phyloP scores from a whole-genome alignment of 2,797 vertebrate species.

The Moxostoma hubbsi region DNA sequence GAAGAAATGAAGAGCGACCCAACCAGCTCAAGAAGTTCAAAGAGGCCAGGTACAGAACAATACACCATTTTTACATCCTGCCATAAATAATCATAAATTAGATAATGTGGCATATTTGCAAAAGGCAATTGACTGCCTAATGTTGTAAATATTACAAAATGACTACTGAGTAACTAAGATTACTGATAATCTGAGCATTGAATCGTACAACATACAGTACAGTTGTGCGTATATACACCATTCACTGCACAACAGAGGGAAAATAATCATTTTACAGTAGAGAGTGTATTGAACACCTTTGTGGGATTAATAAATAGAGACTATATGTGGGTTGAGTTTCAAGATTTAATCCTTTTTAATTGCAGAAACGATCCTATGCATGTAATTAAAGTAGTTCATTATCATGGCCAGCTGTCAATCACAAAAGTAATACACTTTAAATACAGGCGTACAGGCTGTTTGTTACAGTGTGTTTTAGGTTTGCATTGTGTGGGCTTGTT shows the following conservation, averaged over 20 bases:
- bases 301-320: neutral
- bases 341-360: neutral
- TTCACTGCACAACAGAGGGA: conserved; percentile 13
- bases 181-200: neutral
- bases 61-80: neutral
- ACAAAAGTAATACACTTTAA: neutral
- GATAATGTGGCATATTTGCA: neutral
- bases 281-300: neutral
- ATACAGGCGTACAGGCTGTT: neutral
- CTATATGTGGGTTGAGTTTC: neutral
- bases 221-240: neutral
- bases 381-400: conserved; percentile 1
- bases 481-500: neutral
- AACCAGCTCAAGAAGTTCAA: conserved; percentile 92
- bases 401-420: neutral
- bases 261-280: neutral
- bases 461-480: neutral
- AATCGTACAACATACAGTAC: neutral
- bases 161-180: neutral
- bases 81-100: neutral
- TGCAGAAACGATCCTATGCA: neutral
- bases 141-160: neutral
- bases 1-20: conserved; percentile 92
- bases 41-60: conserved; percentile 84
- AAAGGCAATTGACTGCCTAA: neutral